Conservation (phyloP, 2,113 vertebrate species). For the Poeciliopsis retropinna region DNA sequence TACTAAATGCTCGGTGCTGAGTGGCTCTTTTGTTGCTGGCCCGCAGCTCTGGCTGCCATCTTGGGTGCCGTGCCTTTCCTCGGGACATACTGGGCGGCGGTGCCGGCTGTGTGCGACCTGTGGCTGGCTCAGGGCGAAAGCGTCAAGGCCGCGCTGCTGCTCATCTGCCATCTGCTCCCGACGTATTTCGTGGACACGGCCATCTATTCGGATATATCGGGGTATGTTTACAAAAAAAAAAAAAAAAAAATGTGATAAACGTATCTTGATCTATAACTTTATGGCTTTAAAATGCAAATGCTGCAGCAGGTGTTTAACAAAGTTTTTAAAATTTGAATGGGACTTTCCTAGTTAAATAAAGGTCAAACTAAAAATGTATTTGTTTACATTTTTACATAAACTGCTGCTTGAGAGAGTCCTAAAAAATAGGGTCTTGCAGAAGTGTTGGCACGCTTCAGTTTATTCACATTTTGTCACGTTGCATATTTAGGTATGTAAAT, state of each 20-base stretch:
- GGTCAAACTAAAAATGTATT: too few species aligned
- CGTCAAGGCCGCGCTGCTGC: slow-evolving; percentile 90
- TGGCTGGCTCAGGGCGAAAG: slow-evolving; percentile 95
- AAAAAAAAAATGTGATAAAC: too few species aligned
- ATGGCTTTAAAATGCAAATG: slow-evolving; percentile 5
- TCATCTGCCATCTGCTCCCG: slow-evolving; percentile 94
- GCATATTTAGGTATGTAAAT: too few species aligned
- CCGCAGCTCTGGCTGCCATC: slow-evolving; percentile 88
- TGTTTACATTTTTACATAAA: too few species aligned
- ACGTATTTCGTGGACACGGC: slow-evolving; percentile 98
- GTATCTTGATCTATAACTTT: not conserved
- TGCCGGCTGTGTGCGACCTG: slow-evolving; percentile 93
- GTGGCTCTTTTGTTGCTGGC: not conserved
- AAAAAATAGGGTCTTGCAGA: too few species aligned
- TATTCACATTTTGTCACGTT: too few species aligned
- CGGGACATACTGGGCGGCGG: slow-evolving; percentile 96
- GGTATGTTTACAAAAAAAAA: slow-evolving; percentile 76
- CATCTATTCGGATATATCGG: slow-evolving; percentile 98
- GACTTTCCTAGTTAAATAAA: too few species aligned
- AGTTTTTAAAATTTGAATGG: not conserved
- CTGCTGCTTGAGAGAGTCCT: too few species aligned
- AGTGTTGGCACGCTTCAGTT: too few species aligned
- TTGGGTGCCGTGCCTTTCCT: slow-evolving; percentile 96
- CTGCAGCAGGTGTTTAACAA: not conserved
- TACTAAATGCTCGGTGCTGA: not conserved